Evolutionary conservation across 2,113 vertebrate species (phyloP), one percentile per base, ranked within the genome.

Genomic region (Scomber colias): DNA sequence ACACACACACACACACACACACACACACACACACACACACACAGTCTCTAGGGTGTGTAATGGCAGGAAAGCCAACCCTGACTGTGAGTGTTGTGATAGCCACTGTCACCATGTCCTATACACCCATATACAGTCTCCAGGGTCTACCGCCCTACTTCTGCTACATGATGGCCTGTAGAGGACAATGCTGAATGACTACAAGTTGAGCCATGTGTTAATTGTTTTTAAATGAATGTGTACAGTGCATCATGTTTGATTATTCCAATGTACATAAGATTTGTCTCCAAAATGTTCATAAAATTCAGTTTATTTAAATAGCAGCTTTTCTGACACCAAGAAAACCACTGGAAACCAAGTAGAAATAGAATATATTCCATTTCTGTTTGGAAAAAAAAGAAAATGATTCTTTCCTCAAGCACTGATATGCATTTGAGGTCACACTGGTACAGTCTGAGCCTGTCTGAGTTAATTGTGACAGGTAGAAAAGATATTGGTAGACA

Each of bases 1-100:
- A 61, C 61, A 62, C 53, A 53, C 35, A 70, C 24, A 80, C 64
- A 84, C 75, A 81, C 35, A 48, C 71, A 72, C 49, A 76, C 31
- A 66, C 35, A 35, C 30, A 71, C 55, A 59, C 49, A 50, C 49
- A 60, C 40, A 66, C 46, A 67, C 62, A 67, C 54, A 31, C 45
- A 61, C 55, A 49, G 63, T 85, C 82, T 89, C 71, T 13, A 35
- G 53, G 44, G 70, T 15, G 68, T 44, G 24, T 17, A 82, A 75
- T 60, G 71, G 79, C 75, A 85, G 84, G 79, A 89, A 89, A 85
- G 27, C 77, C 46, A 48, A 65, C 69, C 83, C 73, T 87, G 51
- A 57, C 88, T 35, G 8, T 4, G n/a, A 45, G 57, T 61, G 61
- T 72, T 77, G 78, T 51, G 48, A 83, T 85, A 62, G 60, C 57